Evolutionary conservation across 1,140 invertebrate species (phyloP).

Genomic region (Cepaea nemoralis): DNA sequence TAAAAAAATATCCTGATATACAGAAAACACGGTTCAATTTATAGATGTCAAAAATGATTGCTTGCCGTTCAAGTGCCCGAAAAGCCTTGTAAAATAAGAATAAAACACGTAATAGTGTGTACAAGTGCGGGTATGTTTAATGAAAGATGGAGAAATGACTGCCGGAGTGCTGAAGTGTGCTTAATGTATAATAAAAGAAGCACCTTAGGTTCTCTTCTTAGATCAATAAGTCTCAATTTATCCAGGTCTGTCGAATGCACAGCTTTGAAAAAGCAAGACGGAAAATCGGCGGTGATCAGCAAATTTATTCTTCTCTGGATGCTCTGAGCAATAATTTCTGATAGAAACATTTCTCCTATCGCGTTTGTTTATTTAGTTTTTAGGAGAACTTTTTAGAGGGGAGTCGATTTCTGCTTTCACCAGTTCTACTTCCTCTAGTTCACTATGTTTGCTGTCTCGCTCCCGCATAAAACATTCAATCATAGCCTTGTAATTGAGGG

Average conservation of each 20-base stretch:
- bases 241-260: not conserved
- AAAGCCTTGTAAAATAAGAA: too few relatives aligned
- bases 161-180: too few relatives aligned
- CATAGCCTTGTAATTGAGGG: too few relatives aligned
- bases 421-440: not conserved
- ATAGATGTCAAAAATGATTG: too few relatives aligned
- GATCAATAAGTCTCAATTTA: constrained; percentile 14
- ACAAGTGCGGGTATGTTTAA: too few relatives aligned
- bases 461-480: too few relatives aligned
- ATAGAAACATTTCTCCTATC: not conserved
- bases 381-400: not conserved
- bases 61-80: too few relatives aligned
- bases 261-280: not conserved
- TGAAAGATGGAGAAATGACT: too few relatives aligned
- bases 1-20: too few relatives aligned
- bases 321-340: not conserved
- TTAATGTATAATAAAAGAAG: not conserved
- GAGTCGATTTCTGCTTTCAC: not conserved
- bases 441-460: not conserved
- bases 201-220: not conserved
- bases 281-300: not conserved
- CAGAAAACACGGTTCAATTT: too few relatives aligned
- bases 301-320: not conserved
- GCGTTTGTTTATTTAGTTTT: not conserved
- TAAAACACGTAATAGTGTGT: too few relatives aligned